Base-by-base conservation (phyloP, 2,797 vertebrate species). In the Phoxinus dragarum region DNA sequence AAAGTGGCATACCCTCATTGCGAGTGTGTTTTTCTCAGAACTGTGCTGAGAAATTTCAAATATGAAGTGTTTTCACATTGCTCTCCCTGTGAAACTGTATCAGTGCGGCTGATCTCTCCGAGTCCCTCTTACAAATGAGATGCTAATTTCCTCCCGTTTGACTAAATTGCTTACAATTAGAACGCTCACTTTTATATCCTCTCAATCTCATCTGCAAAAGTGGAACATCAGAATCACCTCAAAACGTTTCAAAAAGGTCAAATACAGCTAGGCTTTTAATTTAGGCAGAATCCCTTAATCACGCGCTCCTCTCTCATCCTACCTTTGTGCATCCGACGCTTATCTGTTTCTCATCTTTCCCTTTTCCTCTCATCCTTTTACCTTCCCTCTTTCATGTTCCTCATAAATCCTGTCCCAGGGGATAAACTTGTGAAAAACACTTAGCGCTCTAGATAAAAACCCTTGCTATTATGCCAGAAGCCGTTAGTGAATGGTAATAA, bases 101-200 rank as follows among this genome's bases (percentile, higher is more conserved):
- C 80, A 80, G 69, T 42, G 27, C 7, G n/a, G 69, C 34, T 75
- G 61, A 81, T 84, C 85, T 86, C 77, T 61, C 56, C 16, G 21
- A 66, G 56, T 84, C 80, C 79, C 40, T 68, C 49, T 85, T 87
- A 75, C 54, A 85, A 85, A 86, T 66, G 61, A 83, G 75, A 87
- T 87, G 86, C 86, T 83, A 87, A 89, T 89, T 89, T 81, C 77
- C 61, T 59, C 56, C n/a, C 16, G 31, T 82, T 83, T 88, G 47
- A 54, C 12, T 71, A 88, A 88, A 86, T 84, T 47, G 77, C 59
- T 75, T 78, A 86, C 78, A 69, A 87, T 80, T 69, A 86, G 75
- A 82, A 67, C 16, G 31, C 79, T 84, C 79, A 74, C 75, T 84
- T 86, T 85, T 64, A 77, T 59, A 80, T 80, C 68, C 81, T 83